These are phyloP conservation scores for Cassiopea xamachana DNA, from an alignment of 30 jellyfish, hydroid and myxozoan genomes.

Conservation along the genomic window DNA sequence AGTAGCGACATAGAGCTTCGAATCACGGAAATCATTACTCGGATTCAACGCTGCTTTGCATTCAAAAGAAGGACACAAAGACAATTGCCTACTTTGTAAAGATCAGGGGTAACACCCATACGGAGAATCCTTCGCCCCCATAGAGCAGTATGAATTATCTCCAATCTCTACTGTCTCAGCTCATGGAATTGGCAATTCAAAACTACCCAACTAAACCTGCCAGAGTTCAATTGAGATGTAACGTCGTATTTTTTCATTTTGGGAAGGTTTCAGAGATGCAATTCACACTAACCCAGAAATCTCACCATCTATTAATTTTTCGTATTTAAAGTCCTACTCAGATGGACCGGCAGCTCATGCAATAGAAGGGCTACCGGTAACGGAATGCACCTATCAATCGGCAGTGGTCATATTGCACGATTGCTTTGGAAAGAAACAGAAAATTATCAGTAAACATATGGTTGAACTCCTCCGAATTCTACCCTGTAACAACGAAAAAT, in stretches of 20 bases:
- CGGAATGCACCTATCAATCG: not conserved
- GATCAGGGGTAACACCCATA: not conserved
- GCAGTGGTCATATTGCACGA: not conserved
- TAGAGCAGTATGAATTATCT: not conserved
- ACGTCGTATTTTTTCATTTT: not conserved
- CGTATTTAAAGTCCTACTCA: not conserved
- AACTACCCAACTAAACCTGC: not conserved
- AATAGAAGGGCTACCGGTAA: not conserved
- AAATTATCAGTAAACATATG: conserved; percentile 68
- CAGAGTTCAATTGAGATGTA: not conserved
- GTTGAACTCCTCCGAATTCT: conserved; percentile 53
- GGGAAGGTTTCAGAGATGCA: not conserved
- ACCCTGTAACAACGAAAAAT: conserved; percentile 21
- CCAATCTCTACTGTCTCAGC: not conserved
- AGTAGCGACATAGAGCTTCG: not conserved
- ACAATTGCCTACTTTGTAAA: not conserved
- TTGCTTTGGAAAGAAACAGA: not conserved
- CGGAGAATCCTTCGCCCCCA: not conserved
- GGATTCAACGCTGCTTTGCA: not conserved
- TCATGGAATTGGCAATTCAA: not conserved
- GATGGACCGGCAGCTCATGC: not conserved
- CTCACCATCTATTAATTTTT: not conserved
- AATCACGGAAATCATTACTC: not conserved
- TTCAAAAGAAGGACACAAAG: not conserved
- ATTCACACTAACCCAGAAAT: not conserved